Evolutionary conservation across 2,888 invertebrate genomes (phyloP).

Genomic region (Catocala sponsa): DNA sequence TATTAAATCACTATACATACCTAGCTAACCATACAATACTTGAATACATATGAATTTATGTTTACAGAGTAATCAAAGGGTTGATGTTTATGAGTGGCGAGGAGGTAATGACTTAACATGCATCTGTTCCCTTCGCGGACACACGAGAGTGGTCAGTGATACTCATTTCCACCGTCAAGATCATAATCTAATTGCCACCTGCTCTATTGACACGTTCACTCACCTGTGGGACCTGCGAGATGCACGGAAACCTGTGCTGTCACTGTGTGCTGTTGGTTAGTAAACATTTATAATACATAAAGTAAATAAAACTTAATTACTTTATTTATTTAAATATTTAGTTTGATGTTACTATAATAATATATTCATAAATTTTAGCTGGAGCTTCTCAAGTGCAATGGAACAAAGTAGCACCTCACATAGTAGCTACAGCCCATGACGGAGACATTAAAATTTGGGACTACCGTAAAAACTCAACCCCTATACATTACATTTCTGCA

Average conservation of each 20-base stretch:
- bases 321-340: too few species aligned
- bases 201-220: slow-evolving; percentile 97
- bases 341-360: too few species aligned
- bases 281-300: too few species aligned
- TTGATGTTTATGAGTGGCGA: slow-evolving; percentile 95
- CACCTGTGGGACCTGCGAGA: slow-evolving; percentile 98
- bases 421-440: slow-evolving; percentile 98
- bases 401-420: slow-evolving; percentile 94
- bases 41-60: neutral
- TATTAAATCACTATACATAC: too few species aligned
- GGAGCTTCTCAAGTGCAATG: slow-evolving; percentile 98
- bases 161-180: slow-evolving; percentile 95
- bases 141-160: slow-evolving; percentile 95
- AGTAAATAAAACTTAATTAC: too few species aligned
- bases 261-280: slow-evolving; percentile 95
- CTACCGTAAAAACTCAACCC: slow-evolving; percentile 94
- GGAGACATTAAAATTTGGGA: slow-evolving; percentile 99
- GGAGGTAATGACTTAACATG: slow-evolving; percentile 91
- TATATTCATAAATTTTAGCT: slow-evolving; percentile 80
- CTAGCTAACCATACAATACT: too few species aligned
- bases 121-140: slow-evolving; percentile 92
- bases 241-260: slow-evolving; percentile 93
- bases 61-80: slow-evolving; percentile 93
- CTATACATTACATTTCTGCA: slow-evolving; percentile 97
- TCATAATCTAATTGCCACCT: slow-evolving; percentile 90